Evolutionary conservation across 2,888 invertebrate species (phyloP).

Genomic region (Eupithecia tripunctaria): DNA sequence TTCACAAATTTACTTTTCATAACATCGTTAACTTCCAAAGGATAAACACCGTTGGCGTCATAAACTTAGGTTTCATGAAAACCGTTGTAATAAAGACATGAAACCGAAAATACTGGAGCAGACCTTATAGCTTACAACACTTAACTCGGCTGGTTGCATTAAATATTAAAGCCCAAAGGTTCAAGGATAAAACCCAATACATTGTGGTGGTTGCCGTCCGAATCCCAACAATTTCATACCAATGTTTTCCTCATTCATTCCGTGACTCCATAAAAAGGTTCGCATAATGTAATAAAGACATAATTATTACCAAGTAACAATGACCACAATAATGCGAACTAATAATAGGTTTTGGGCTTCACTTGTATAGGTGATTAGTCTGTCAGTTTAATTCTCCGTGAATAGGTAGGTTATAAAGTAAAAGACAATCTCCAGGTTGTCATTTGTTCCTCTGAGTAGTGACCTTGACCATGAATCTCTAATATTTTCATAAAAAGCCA

Average conservation of each 20-base stretch:
- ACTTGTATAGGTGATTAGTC: background rate
- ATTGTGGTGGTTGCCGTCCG: background rate
- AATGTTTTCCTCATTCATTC: background rate
- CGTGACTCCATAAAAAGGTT: background rate
- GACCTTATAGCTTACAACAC: slow-evolving; percentile 27
- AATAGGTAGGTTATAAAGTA: background rate
- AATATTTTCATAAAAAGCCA: no score
- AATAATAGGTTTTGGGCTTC: background rate
- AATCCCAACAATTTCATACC: background rate
- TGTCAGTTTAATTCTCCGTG: background rate
- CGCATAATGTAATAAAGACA: background rate
- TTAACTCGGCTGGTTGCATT: slow-evolving; percentile 21
- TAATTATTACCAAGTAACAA: background rate
- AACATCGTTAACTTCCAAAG: slow-evolving; percentile 1
- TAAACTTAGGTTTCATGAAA: slow-evolving; percentile 27
- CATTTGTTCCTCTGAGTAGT: background rate
- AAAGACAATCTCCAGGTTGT: background rate
- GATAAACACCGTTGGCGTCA: background rate
- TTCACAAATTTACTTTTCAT: background rate
- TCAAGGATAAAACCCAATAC: slow-evolving; percentile 39
- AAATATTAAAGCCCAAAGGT: slow-evolving; percentile 28
- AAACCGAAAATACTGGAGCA: slow-evolving; percentile 19
- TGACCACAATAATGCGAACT: background rate
- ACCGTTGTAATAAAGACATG: slow-evolving; percentile 11
- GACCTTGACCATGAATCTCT: no score